A percentile compares a stretch with the other conserved stretches of the same genome.
These are phyloP conservation scores for Linnaemya tessellans DNA, from an alignment of 2,888 invertebrate genomes.

Conservation along the genomic window DNA sequence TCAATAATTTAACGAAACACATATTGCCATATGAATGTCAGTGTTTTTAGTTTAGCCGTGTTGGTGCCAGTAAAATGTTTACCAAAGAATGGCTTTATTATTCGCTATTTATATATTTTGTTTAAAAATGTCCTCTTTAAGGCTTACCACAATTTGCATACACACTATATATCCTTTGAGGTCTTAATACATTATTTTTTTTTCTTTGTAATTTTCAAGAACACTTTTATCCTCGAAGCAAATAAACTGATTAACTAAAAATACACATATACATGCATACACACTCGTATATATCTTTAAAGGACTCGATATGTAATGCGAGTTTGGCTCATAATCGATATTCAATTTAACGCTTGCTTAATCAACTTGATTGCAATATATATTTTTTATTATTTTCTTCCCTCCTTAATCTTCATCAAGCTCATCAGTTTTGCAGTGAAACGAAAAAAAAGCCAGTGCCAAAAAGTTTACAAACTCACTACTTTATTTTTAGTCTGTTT, in stretches of 20 bases:
- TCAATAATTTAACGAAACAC: constrained; percentile 49
- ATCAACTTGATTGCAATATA: constrained; percentile 73
- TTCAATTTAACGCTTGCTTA: constrained; percentile 76
- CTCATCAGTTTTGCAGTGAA: constrained; percentile 16
- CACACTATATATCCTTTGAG: neutral
- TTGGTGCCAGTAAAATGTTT: neutral
- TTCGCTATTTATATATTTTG: neutral
- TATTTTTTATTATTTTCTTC: constrained; percentile 43
- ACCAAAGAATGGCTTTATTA: neutral
- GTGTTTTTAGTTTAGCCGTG: neutral
- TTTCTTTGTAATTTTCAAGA: neutral
- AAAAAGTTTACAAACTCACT: constrained; percentile 44
- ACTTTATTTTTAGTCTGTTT: no score
- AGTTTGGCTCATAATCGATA: constrained; percentile 73
- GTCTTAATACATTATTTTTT: neutral
- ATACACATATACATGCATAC: neutral
- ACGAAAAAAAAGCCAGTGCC: constrained; percentile 41
- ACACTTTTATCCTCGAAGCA: neutral
- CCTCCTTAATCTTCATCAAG: constrained; percentile 35
- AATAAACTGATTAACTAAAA: neutral
- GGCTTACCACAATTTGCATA: neutral
- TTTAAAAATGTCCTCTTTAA: neutral
- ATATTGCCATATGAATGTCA: no score
- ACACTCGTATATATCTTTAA: neutral
- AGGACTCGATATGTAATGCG: constrained; percentile 26